Percentiles rank a stretch among this genome's conserved stretches.
Evolutionary conservation across 2,888 invertebrate species (phyloP).

Genomic region (Ectemnius cavifrons): DNA sequence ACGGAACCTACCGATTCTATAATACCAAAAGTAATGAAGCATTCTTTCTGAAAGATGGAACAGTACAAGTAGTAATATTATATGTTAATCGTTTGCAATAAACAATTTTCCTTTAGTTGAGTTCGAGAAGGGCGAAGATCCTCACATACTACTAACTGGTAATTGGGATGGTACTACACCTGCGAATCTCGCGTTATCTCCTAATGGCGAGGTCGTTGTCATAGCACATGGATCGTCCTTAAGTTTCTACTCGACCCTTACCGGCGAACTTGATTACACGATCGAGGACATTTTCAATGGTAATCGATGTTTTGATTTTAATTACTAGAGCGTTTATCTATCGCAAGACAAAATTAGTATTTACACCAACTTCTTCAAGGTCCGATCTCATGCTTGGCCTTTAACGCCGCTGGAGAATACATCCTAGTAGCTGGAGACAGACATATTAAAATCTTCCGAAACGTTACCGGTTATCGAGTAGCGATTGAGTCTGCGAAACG

Average conservation of each 20-base stretch:
- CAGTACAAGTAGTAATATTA: background rate
- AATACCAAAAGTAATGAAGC: slow-evolving; percentile 87
- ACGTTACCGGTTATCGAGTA: slow-evolving; percentile 84
- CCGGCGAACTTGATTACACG: slow-evolving; percentile 82
- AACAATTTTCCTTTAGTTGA: slow-evolving; percentile 81
- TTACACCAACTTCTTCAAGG: slow-evolving; percentile 79
- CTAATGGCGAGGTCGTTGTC: slow-evolving; percentile 88
- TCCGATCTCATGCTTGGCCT: slow-evolving; percentile 83
- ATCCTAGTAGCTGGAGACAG: slow-evolving; percentile 87
- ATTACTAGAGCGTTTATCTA: background rate
- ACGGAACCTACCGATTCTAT: slow-evolving; percentile 92
- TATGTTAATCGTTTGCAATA: background rate
- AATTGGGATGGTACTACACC: slow-evolving; percentile 79
- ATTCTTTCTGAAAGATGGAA: background rate
- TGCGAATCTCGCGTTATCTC: slow-evolving; percentile 86
- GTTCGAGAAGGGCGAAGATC: slow-evolving; percentile 88
- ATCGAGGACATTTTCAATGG: slow-evolving; percentile 84
- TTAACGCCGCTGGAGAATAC: slow-evolving; percentile 87
- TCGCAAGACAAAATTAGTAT: too few species aligned
- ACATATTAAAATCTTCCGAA: slow-evolving; percentile 88
- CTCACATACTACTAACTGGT: slow-evolving; percentile 85
- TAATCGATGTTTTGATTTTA: slow-evolving; percentile 61
- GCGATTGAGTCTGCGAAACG: slow-evolving; percentile 78
- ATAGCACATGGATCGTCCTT: slow-evolving; percentile 83
- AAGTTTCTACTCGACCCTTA: slow-evolving; percentile 84